Evolutionary conservation across 1,140 invertebrate genomes (phyloP).

Genomic region (Venturia canescens): DNA sequence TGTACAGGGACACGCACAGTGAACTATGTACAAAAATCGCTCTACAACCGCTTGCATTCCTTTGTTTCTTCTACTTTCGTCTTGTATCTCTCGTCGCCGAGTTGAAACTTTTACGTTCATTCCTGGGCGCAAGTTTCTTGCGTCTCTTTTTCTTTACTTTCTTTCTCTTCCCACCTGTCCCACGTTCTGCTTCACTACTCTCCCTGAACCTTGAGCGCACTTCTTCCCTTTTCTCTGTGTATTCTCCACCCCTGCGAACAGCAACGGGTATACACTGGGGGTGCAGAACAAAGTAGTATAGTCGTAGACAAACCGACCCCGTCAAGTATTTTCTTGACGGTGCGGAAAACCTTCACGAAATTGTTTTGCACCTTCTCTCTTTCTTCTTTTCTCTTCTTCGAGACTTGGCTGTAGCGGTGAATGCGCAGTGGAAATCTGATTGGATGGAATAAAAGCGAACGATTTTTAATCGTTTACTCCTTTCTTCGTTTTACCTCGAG

Average conservation of each 20-base stretch:
- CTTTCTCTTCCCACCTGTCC: neutral
- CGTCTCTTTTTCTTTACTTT: neutral
- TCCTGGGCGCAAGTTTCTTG: slow-evolving; percentile 5
- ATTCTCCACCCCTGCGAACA: neutral
- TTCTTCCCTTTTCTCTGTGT: neutral
- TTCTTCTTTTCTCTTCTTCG: neutral
- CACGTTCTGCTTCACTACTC: neutral
- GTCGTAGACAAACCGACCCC: neutral
- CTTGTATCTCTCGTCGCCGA: neutral
- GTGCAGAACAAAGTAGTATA: neutral
- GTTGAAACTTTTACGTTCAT: slow-evolving; percentile 13
- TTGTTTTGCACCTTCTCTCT: neutral
- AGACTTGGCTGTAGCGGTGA: neutral
- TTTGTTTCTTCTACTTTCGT: slow-evolving; percentile 8
- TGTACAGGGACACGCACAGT: neutral
- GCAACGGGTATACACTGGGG: neutral
- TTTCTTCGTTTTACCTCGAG: neutral
- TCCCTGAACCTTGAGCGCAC: neutral
- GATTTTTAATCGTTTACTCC: neutral
- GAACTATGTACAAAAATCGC: neutral
- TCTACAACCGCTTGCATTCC: neutral
- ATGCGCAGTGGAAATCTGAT: neutral
- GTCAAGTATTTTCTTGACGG: neutral
- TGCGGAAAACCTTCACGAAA: neutral
- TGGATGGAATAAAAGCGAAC: neutral